phyloP scores from a whole-genome alignment of 2,797 vertebrate genomes.

The Eospalax fontanierii region DNA sequence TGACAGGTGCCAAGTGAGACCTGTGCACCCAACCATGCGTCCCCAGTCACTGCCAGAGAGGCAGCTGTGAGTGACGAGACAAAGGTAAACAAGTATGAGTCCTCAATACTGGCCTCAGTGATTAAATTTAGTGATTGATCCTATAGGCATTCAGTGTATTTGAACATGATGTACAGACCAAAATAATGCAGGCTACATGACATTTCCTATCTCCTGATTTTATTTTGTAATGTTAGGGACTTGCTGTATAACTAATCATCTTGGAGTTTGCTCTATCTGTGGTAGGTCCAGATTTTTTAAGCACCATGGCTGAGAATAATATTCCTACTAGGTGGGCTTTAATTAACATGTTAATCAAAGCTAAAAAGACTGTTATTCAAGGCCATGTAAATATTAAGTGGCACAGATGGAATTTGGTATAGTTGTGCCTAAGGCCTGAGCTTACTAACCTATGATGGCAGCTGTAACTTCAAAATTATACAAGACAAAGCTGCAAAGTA shows the following conservation, averaged over 20 bases:
- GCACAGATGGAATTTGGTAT: background rate
- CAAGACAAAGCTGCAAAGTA: background rate
- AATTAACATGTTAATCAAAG: background rate
- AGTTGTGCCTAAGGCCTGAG: background rate
- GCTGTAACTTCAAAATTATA: background rate
- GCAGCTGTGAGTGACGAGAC: background rate
- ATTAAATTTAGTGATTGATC: background rate
- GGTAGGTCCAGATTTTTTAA: background rate
- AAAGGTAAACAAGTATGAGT: background rate
- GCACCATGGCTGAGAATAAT: background rate
- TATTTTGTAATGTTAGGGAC: slow-evolving; percentile 1
- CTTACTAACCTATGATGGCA: background rate
- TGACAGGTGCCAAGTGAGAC: too few relatives aligned
- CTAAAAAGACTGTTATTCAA: background rate
- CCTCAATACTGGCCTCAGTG: background rate
- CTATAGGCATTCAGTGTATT: background rate
- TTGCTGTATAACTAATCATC: background rate
- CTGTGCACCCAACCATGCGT: background rate
- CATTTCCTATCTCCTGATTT: background rate
- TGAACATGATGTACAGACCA: background rate
- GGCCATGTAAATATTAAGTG: background rate
- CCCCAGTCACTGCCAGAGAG: background rate
- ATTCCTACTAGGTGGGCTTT: background rate
- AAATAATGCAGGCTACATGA: background rate
- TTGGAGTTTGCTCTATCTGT: background rate